Percentiles rank a stretch among this genome's conserved stretches.
Evolutionary conservation across 2,113 vertebrate species (phyloP).

Genomic region (Limnothrissa miodon): DNA sequence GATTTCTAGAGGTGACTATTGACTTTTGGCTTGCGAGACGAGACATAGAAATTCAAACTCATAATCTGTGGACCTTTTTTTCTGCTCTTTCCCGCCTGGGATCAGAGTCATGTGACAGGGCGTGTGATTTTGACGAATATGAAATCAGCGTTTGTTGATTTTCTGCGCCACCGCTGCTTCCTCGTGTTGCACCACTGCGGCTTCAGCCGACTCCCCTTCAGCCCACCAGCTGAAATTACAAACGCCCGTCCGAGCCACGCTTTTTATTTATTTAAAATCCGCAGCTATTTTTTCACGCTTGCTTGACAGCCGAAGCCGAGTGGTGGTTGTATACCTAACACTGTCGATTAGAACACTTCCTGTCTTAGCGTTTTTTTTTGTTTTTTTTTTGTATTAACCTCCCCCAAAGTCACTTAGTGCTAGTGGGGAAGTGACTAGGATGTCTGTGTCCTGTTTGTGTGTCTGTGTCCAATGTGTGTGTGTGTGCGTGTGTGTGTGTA

Average conservation of each 20-base stretch:
- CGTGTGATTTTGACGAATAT: background rate
- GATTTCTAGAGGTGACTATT: no score
- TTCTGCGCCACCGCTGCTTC: background rate
- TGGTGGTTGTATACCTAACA: background rate
- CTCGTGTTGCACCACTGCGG: background rate
- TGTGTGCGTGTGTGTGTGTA: background rate
- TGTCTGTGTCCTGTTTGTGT: background rate
- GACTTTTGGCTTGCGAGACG: background rate
- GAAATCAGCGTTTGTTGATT: conserved; percentile 14
- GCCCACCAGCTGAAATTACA: background rate
- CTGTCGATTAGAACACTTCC: background rate
- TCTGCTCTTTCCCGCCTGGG: no score
- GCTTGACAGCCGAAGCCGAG: background rate
- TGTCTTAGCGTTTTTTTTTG: background rate
- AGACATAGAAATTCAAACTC: no score
- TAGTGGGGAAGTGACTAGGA: background rate
- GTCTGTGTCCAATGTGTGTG: background rate
- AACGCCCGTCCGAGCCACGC: background rate
- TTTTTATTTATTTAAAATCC: conserved; percentile 8
- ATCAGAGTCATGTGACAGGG: no score
- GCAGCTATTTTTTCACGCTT: background rate
- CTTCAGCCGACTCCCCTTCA: background rate
- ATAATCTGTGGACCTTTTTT: no score
- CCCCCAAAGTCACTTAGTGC: no score
- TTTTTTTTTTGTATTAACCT: no score